Base-by-base conservation (phyloP, 2,113 vertebrate genomes). In the Lethenteron camtschaticum region DNA sequence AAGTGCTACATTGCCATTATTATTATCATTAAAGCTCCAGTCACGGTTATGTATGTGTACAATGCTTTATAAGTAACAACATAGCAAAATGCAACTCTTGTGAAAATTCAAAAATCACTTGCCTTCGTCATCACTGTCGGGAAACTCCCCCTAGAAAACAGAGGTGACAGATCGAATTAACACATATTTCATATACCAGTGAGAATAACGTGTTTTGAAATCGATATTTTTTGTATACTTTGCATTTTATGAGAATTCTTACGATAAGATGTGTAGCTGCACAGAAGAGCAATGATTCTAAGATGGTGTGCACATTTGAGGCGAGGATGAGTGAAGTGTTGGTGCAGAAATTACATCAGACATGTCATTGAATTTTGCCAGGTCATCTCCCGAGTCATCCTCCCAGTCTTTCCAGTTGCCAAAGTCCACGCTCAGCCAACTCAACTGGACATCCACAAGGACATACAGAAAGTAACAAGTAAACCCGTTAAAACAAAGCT, bases 371-470 rank as follows among this genome's bases (percentile, higher is more conserved):
- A 89, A 90, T 78, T 90, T 88, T 77, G 85, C 86, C 79, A 89
- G 78, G 75, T 96, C 92, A 76, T 97, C 90, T 70, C 96, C 92
- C 0, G 92, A 96, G 75, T 97, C 92, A 70, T 96, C 88, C 70
- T 96, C 92, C 88, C 90, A 97, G 76, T 96, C 88, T 82, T 87
- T 95, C 90, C 90, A 97, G 82, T 96, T 96, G 85, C 90, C 94
- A 79, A 97, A 96, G 78, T 97, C 92, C 72, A 96, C 88, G 56
- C 87, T 88, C 77, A 97, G 88, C 92, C 92, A 96, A 79, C 85
- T 89, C 74, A 86, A 80, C 89, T 95, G 80, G 6, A 57, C 58
- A 81, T 69, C 69, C 12, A n/a, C 68, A 69, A 55, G 68, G 3
- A 12, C 68, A 71, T 13, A 55, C 71, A 68, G 56, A 68, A 18